Conservation (phyloP, 2,113 vertebrate genomes). For the Arenaria interpres region DNA sequence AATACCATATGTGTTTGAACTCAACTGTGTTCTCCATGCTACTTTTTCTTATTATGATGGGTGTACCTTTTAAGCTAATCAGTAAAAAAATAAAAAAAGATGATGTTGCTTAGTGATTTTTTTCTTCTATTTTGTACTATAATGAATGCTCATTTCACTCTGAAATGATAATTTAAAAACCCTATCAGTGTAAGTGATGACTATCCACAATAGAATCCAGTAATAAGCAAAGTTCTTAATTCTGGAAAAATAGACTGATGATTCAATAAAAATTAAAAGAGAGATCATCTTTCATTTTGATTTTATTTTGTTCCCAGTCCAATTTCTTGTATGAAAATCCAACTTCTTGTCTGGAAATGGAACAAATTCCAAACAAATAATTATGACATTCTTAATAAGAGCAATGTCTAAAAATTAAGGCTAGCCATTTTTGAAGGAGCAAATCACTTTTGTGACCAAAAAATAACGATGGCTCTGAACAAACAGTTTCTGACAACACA, state of each 20-base stretch:
- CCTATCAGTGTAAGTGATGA: constrained; percentile 1
- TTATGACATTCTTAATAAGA: neutral
- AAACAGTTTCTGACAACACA: neutral
- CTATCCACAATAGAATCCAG: neutral
- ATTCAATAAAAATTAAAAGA: neutral
- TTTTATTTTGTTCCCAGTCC: neutral
- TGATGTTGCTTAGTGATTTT: constrained; percentile 2
- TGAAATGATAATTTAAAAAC: constrained; percentile 34
- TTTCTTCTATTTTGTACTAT: neutral
- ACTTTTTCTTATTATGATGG: neutral
- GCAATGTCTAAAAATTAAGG: neutral
- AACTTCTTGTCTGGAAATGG: neutral
- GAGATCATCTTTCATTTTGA: neutral
- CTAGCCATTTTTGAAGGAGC: neutral
- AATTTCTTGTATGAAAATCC: neutral
- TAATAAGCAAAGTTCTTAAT: constrained; percentile 29
- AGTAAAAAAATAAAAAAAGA: neutral
- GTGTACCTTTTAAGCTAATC: constrained; percentile 30
- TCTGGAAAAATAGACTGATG: neutral
- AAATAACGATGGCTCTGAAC: neutral
- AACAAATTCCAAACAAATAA: neutral
- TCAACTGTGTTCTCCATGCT: neutral
- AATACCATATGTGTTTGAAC: constrained; percentile 30
- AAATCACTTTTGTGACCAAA: neutral
- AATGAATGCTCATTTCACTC: constrained; percentile 15